Base-by-base conservation (phyloP, 2,797 vertebrate genomes). In the Anabas testudineus region DNA sequence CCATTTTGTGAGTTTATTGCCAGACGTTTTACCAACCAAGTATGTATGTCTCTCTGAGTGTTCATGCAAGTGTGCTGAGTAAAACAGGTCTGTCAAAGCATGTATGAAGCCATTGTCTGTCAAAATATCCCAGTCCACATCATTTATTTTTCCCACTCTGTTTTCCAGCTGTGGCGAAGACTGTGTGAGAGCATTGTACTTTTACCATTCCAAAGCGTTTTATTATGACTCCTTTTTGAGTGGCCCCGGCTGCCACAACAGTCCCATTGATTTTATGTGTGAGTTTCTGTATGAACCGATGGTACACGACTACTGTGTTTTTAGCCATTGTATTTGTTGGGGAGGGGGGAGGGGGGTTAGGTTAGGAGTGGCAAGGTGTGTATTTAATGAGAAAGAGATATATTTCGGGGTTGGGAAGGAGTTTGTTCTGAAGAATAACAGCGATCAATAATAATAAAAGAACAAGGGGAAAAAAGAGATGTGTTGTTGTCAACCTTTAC, bases 281-380 rank as follows among this genome's bases (percentile, higher is more conserved):
- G 83, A 90, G 85, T 93, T 89, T 91, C 80, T 91, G 90, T 93
- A 85, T 87, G 89, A 92, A 85, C 84, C 84, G 74, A 90, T 82
- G 80, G 88, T 88, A 90, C 87, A 87, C 85, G 76, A 90, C 88
- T 89, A 90, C 90, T 92, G 91, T 93, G 91, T 94, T 93, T 92
- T 85, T 90, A 87, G 91, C 79, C 88, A 86, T 90, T 94, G 90
- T 94, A 84, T 92, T 90, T 91, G 92, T 94, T n/a, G n/a, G n/a
- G n/a, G n/a, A n/a, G n/a, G n/a, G n/a, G n/a, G n/a, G n/a, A n/a
- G 85, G 80, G 42, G 18, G 18, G 42, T 39, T 34, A 34, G 34
- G 30, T 32, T 32, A 30, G 30, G 28, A 30, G 30, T 67, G 85
- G 74, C 49, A 66, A 80, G 81, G 64, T 84, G 71, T 90, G 80